Conservation (phyloP, 2,113 vertebrate species). For the Datnioides undecimradiatus region DNA sequence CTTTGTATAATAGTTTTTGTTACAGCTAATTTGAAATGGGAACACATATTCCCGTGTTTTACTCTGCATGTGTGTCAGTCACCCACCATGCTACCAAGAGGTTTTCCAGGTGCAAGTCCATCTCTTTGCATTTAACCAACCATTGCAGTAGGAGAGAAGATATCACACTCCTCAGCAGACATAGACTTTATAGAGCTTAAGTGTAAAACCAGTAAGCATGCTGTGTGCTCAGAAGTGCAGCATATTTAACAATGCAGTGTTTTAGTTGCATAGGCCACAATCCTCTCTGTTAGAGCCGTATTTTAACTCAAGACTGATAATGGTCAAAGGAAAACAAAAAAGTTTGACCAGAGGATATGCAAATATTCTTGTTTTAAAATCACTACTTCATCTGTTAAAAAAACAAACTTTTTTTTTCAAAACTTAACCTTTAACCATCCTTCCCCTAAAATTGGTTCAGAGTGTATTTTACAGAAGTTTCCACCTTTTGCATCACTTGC, state of each 20-base stretch:
- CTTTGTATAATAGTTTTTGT: conserved; percentile 56
- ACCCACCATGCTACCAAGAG: conserved; percentile 1
- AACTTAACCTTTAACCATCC: not conserved
- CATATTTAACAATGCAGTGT: not conserved
- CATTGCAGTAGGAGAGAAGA: conserved; percentile 1
- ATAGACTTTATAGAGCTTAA: not conserved
- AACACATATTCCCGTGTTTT: conserved; percentile 35
- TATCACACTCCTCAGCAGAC: not conserved
- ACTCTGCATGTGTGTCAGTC: conserved; percentile 42
- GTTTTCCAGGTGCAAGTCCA: not conserved
- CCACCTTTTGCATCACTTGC: not conserved
- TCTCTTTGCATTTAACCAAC: not conserved
- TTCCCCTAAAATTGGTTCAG: not conserved
- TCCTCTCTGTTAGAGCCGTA: not conserved
- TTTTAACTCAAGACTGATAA: not conserved
- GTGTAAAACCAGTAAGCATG: not conserved
- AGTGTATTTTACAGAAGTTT: not conserved
- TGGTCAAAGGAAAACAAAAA: not conserved
- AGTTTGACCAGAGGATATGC: too few species aligned
- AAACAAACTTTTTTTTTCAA: not conserved
- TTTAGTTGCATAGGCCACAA: not conserved
- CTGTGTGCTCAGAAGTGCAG: not conserved
- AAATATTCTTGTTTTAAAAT: too few species aligned
- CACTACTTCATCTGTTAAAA: too few species aligned
- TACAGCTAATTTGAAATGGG: conserved; percentile 61